Evolutionary conservation across 2,797 vertebrate genomes (phyloP), one percentile per base, ranked within the genome.

Genomic region (Rhincodon typus): DNA sequence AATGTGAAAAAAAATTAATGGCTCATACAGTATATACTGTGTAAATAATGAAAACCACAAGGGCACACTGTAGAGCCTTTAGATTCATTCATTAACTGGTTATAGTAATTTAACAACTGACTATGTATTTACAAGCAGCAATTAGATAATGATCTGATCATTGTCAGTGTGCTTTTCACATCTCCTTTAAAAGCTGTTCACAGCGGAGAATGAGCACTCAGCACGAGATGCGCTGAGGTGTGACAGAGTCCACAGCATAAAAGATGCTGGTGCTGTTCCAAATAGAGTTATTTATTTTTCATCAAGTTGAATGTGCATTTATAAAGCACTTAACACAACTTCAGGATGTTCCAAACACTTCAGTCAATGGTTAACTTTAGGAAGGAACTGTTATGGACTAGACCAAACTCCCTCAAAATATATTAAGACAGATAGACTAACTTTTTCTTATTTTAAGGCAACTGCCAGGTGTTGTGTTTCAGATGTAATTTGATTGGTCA

Each of bases 11-110:
- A 87, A 87, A 90, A 67, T 93, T 67, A 38, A 67, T 19, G 38
- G 88, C 17, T n/a, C 19, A 38, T 1, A 38, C 1, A 66, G 34
- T 38, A 38, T 34, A 57, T 57, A 67, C 15, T 82, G 19, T 93
- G 6, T 67, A 67, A 91, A 93, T 93, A 93, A 93, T 93, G 90
- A 67, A 93, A 93, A 93, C 25, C 87, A 90, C 88, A 19, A 66
- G 88, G 88, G n/a, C 90, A 93, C n/a, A 42, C 3, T 93, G 38
- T 13, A 23, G 62, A 69, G 7, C 42, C 90, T 67, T n/a, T 38
- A 93, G 38, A 93, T 66, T 93, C 23, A 67, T 93, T 93, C 38
- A 93, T 62, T 67, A 67, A 93, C 38, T 84, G 42, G 42, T 42
- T 69, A 38, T n/a, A 69, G 66, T 69, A 69, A 42, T 93, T 93